Base-by-base conservation (phyloP, 2,888 invertebrate genomes). In the Galerucella calmariensis region DNA sequence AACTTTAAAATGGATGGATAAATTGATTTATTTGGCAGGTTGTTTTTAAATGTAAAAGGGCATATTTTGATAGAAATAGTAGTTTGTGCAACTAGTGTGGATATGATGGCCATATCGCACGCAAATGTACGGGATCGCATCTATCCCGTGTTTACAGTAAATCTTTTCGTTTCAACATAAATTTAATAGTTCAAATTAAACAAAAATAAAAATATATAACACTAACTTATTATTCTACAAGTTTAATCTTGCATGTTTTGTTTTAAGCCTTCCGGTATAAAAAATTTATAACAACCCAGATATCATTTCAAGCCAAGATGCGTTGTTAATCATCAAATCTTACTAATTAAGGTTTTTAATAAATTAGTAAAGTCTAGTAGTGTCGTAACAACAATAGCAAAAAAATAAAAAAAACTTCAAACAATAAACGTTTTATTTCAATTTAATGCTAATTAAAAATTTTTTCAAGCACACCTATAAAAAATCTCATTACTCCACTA, bases 401-500 rank as follows among this genome's bases (percentile, higher is more conserved):
- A 10, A 41, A 67, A 66, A 27, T 27, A 27, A 27, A 20, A 51
- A 66, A 46, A 20, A 66, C 27, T 1, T 66, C 27, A 9, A 11
- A 67, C 51, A 41, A 65, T 65, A 65, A 44, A 44, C 12, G 65
- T 53, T 69, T 69, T 63, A 63, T 12, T 69, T 62, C 35, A 69
- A 20, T 69, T 69, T 35, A 14, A 69, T 51, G 62, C 41, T 69
- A 69, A 69, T 69, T 69, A 69, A 63, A 61, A 20, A 14, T 12
- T 8, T 69, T 69, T 62, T 69, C 35, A 20, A 62, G 62, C 27
- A 41, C 51, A 35, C 12, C 35, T 58, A 68, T n/a, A 63, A 69
- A 69, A 69, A 69, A 62, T 58, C 53, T 63, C 62, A 69, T 69
- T 69, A 69, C 35, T 63, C 51, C 62, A 46, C 46, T 68, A 48